Percentiles rank a stretch among this genome's conserved stretches.
Evolutionary conservation across 2,797 vertebrate species (phyloP).

Genomic region (Micropoecilia bifurca): DNA sequence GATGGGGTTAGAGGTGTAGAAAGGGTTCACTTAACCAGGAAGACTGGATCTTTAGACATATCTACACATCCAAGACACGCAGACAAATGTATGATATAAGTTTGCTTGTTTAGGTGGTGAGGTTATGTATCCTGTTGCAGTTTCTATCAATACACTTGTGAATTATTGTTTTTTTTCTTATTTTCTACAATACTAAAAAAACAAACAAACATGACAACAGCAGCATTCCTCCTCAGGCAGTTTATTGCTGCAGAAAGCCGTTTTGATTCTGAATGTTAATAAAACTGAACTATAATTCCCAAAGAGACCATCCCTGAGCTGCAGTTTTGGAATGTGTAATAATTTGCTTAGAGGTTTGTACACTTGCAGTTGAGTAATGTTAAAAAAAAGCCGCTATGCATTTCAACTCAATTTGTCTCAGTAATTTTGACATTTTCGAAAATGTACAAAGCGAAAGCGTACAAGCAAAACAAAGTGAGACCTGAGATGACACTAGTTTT

Average conservation of each 20-base stretch:
- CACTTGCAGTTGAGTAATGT: background rate
- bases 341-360: background rate
- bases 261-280: background rate
- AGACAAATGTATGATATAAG: background rate
- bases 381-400: background rate
- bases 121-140: background rate
- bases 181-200: background rate
- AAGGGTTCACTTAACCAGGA: too few species aligned
- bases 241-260: background rate
- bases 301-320: background rate
- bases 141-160: background rate
- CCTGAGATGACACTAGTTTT: background rate
- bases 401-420: background rate
- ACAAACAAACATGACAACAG: background rate
- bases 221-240: background rate
- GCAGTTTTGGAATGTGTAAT: background rate
- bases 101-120: background rate
- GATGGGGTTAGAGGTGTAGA: too few species aligned
- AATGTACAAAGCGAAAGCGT: background rate
- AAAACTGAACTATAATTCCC: background rate
- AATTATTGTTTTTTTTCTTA: background rate
- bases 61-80: too few species aligned
- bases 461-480: background rate
- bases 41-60: too few species aligned
- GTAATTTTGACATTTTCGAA: background rate